A percentile compares a stretch with the other conserved stretches of the same genome.
phyloP scores from a whole-genome alignment of 2,797 vertebrate species.

The Hydrocynus forskahlii region DNA sequence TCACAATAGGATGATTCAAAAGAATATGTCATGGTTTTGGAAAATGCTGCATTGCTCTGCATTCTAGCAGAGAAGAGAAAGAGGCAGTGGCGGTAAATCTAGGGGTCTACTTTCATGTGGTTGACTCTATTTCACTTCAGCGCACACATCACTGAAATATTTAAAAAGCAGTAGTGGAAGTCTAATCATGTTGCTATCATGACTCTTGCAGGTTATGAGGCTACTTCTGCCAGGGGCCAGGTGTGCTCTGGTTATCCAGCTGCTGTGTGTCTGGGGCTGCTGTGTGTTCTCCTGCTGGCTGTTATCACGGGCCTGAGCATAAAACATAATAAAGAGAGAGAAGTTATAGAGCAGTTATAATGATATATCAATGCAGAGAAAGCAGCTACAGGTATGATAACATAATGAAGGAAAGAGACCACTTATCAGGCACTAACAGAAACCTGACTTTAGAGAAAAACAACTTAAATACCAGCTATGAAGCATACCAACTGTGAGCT shows the following conservation, averaged over 20 bases:
- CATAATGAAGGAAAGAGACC: background rate
- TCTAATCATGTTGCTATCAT: background rate
- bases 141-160: background rate
- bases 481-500: background rate
- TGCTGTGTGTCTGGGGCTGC: constrained; percentile 34
- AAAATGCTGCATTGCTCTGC: too few species aligned
- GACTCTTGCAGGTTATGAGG: background rate
- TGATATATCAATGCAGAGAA: background rate
- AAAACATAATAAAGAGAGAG: background rate
- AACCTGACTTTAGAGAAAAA: constrained; percentile 6
- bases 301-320: background rate
- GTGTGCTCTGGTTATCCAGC: background rate
- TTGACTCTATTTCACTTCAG: constrained; percentile 35
- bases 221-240: background rate
- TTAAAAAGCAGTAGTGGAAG: too few species aligned
- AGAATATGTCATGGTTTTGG: too few species aligned
- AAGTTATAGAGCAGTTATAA: background rate
- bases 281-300: constrained; percentile 28
- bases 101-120: background rate
- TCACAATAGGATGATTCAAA: too few species aligned
- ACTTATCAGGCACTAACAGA: background rate
- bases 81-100: background rate
- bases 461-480: constrained; percentile 2
- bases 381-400: constrained; percentile 10
- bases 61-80: background rate